phyloP scores from a whole-genome alignment of 2,888 invertebrate genomes.

The Petrophora chlorosata region DNA sequence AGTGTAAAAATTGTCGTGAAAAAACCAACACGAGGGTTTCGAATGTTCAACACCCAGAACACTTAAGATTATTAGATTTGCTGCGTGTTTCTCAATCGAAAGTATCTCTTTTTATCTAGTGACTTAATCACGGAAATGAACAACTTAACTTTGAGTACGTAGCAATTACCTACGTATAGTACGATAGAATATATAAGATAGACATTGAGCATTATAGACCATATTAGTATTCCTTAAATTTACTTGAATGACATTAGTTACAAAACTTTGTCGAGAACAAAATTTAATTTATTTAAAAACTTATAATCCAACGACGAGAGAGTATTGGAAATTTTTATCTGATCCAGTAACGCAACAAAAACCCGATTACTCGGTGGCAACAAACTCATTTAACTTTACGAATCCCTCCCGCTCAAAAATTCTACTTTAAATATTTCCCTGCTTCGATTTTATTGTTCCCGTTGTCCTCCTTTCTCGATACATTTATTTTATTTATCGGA shows the following conservation, averaged over 20 bases:
- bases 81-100: slow-evolving; percentile 23
- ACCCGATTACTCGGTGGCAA: slow-evolving; percentile 68
- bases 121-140: not conserved
- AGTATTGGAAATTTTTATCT: slow-evolving; percentile 67
- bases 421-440: slow-evolving; percentile 67
- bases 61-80: slow-evolving; percentile 74
- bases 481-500: slow-evolving; percentile 75
- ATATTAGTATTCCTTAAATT: not conserved
- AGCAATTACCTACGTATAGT: not conserved
- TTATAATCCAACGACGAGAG: slow-evolving; percentile 30
- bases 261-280: not conserved
- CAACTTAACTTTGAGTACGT: too few species aligned
- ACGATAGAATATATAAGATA: not conserved
- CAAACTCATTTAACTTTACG: slow-evolving; percentile 82
- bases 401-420: slow-evolving; percentile 70
- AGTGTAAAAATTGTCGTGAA: slow-evolving; percentile 81
- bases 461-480: slow-evolving; percentile 67
- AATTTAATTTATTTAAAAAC: slow-evolving; percentile 28
- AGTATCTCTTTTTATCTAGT: slow-evolving; percentile 2
- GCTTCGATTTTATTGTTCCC: slow-evolving; percentile 76
- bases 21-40: slow-evolving; percentile 58
- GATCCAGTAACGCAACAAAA: slow-evolving; percentile 71
- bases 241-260: not conserved
- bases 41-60: slow-evolving; percentile 61
- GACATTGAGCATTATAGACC: not conserved